A percentile compares a stretch with the other conserved stretches of the same genome.
Evolutionary conservation across 2,113 vertebrate species (phyloP).

Genomic region (Pygoscelis antarcticus): DNA sequence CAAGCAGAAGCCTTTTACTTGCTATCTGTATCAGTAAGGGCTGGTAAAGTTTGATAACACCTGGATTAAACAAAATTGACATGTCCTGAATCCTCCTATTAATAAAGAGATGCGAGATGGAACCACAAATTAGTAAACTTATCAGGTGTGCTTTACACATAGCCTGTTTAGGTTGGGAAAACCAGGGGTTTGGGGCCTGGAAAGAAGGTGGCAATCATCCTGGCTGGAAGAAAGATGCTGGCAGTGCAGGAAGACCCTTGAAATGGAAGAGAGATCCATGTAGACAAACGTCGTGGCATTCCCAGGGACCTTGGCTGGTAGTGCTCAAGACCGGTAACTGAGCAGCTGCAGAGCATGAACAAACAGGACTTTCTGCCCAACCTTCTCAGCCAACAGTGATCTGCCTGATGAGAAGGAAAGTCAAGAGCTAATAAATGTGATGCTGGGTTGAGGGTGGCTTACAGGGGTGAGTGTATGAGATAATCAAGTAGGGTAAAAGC

Average conservation of each 20-base stretch:
- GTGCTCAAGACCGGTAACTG: background rate
- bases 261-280: accelerated
- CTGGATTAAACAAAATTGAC: background rate
- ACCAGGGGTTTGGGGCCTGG: too few species aligned
- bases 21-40: background rate
- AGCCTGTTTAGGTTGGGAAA: background rate
- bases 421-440: background rate
- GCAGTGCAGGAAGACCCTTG: background rate
- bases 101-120: background rate
- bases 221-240: background rate
- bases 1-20: background rate
- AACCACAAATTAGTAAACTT: background rate
- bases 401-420: background rate
- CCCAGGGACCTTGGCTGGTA: background rate
- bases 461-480: accelerated
- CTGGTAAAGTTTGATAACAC: background rate
- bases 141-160: background rate
- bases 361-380: background rate
- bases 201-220: background rate
- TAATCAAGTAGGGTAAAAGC: background rate
- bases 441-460: background rate
- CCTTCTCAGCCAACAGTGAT: background rate
- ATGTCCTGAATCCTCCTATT: background rate
- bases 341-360: background rate
- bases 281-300: accelerated